Evolutionary conservation across 2,113 vertebrate species (phyloP), one percentile per base, ranked within the genome.

Genomic region (Cynocephalus volans): DNA sequence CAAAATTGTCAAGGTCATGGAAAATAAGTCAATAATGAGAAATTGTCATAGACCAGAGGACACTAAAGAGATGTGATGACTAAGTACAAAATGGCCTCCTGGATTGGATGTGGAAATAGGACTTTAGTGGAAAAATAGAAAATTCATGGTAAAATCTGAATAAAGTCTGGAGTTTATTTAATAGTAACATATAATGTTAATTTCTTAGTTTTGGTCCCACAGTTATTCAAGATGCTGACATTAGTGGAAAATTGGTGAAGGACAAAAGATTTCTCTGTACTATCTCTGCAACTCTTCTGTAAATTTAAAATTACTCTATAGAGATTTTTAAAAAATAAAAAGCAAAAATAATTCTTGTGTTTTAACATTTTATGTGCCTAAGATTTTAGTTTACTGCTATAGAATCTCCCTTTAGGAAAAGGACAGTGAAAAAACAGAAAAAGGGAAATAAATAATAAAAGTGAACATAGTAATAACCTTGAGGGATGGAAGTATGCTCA

Each of bases 291-390:
- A 83, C 23, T 54, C 90, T 96, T 81, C 58, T 75, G 1, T 67
- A 81, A 62, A 88, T 56, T 45, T 81, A 28, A 92, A 91, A 75
- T 73, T 62, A 48, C 23, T 90, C 70, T 76, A 73, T 73, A 54
- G 80, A 91, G 86, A 62, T 17, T 60, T 88, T 24, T 81, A 87
- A 87, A 76, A 65, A 26, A 52, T 52, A 75, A 76, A 79, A 80
- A 72, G 23, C 41, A 88, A 92, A 80, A 92, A 24, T 31, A 64
- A 86, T 73, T 87, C 56, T n/a, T 91, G 18, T 5, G 31, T 69
- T 88, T 70, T 21, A 65, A 75, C 45, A 92, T 72, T 82, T 73
- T 56, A 23, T 48, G 84, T 3, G 48, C 64, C 12, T 62, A 67
- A 31, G 14, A 84, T 50, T 56, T 96, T 18, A 85, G 65, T 58